Percentiles rank a stretch among this genome's conserved stretches.
phyloP scores from a whole-genome alignment of 2,797 vertebrate species.

The Labroides dimidiatus region DNA sequence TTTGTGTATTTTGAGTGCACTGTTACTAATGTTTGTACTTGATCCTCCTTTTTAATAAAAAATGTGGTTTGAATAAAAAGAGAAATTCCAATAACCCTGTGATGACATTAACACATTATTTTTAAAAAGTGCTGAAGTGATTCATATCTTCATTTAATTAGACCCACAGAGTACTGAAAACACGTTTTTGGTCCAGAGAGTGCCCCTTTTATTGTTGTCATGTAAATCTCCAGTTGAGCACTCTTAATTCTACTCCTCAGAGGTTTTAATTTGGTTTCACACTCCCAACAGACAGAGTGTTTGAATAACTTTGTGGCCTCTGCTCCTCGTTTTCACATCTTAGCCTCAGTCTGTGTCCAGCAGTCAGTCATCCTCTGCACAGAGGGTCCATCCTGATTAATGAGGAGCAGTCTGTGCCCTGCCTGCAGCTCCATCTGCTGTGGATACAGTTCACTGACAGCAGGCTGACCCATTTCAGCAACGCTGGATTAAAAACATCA shows the following conservation, averaged over 20 bases:
- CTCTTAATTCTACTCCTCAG: neutral
- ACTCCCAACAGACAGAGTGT: too few relatives aligned
- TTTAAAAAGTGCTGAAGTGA: neutral
- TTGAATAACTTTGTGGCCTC: neutral
- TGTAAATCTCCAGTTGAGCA: too few relatives aligned
- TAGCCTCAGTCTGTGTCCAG: constrained; percentile 27
- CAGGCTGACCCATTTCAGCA: constrained; percentile 47
- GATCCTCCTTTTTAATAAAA: neutral
- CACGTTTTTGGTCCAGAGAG: neutral
- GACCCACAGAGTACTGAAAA: neutral
- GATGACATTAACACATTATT: too few relatives aligned
- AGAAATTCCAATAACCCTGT: neutral
- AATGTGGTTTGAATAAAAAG: neutral
- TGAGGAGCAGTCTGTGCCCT: constrained; percentile 39
- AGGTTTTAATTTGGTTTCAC: neutral
- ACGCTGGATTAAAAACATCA: constrained; percentile 34
- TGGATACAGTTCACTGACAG: constrained; percentile 31
- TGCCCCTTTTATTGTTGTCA: neutral
- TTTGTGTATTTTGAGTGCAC: neutral
- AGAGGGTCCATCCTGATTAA: constrained; percentile 53
- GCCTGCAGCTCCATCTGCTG: constrained; percentile 59
- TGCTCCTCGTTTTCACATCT: neutral
- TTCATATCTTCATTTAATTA: neutral
- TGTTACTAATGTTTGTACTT: neutral
- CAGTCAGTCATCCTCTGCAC: constrained; percentile 25